A percentile compares a stretch with the other conserved stretches of the same genome.
Evolutionary conservation across 2,797 vertebrate genomes (phyloP).

Genomic region (Neostethus bicornis): DNA sequence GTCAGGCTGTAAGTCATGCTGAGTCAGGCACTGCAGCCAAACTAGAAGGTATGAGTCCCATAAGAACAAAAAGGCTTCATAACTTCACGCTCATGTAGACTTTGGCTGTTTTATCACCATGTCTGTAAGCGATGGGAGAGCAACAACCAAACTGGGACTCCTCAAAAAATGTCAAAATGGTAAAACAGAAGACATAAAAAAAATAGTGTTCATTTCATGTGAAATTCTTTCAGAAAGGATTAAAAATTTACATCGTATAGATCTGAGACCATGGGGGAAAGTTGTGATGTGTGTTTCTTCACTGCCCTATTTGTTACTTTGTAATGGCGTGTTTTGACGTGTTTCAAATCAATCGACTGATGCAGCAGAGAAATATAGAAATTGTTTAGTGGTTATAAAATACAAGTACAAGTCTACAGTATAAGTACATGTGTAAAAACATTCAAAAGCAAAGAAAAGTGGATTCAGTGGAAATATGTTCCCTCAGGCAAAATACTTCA

Average conservation of each 20-base stretch:
- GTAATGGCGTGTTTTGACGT: not conserved
- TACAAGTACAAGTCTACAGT: not conserved
- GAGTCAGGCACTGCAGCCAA: conserved; percentile 24
- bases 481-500: too few species aligned
- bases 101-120: not conserved
- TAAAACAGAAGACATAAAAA: not conserved
- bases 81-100: not conserved
- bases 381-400: not conserved
- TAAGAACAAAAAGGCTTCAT: not conserved
- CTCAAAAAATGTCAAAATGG: not conserved
- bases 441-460: too few species aligned
- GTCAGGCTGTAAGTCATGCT: conserved; percentile 26
- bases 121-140: not conserved
- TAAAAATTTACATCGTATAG: not conserved
- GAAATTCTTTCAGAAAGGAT: not conserved
- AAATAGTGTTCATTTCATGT: not conserved
- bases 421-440: not conserved
- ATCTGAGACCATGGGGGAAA: not conserved
- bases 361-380: not conserved
- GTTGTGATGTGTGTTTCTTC: not conserved
- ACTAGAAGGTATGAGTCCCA: conserved; percentile 19
- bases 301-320: not conserved
- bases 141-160: not conserved
- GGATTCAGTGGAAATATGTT: too few species aligned
- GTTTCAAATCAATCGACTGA: not conserved